Evolutionary conservation across 2,113 vertebrate species (phyloP).

Genomic region (Balaenoptera acutorostrata): DNA sequence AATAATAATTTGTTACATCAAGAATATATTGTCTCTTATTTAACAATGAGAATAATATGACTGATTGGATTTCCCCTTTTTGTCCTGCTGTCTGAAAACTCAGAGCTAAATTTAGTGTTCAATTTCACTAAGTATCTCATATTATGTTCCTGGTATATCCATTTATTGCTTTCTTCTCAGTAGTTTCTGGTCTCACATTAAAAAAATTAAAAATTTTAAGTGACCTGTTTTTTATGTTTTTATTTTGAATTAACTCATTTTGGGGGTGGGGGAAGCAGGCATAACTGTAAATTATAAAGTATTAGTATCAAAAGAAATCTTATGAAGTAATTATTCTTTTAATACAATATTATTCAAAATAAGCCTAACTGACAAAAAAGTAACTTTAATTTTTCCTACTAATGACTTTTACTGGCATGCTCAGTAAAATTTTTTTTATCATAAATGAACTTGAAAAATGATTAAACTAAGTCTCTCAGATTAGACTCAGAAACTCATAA

Average conservation of each 20-base stretch:
- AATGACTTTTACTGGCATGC: background rate
- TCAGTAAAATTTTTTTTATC: background rate
- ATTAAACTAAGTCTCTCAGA: conserved; percentile 31
- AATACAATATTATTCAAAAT: background rate
- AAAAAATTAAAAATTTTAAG: background rate
- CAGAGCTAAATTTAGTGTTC: background rate
- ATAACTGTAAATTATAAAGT: background rate
- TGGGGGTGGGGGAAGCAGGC: background rate
- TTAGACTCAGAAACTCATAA: conserved; percentile 46
- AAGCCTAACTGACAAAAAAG: background rate
- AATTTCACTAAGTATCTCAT: background rate
- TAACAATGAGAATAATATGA: background rate
- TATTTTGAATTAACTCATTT: conserved; percentile 22
- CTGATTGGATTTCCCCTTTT: background rate
- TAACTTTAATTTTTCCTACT: conserved; percentile 24
- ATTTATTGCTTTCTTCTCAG: background rate
- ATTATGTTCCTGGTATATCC: background rate
- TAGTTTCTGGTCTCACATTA: background rate
- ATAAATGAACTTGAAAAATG: background rate
- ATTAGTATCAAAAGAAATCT: conserved; percentile 11
- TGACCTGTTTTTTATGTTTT: background rate
- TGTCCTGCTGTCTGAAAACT: background rate
- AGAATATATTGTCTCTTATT: background rate
- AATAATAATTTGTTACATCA: background rate
- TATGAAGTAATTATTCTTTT: background rate